Evolutionary conservation across 2,113 vertebrate species (phyloP).

Genomic region (Melanerpes formicivorus): DNA sequence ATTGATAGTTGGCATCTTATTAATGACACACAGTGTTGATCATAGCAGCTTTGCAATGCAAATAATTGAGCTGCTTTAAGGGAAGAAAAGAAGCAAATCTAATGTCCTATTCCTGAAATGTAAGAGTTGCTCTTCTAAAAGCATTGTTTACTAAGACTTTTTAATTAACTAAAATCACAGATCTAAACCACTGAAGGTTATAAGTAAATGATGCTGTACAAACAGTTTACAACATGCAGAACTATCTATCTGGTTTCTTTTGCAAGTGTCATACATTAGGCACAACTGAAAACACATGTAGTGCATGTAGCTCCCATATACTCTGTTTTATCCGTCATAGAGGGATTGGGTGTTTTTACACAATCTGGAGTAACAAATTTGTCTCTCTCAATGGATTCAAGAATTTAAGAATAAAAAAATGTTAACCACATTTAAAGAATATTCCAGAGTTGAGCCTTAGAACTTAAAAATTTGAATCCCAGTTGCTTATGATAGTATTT

Average conservation of each 20-base stretch:
- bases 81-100: not conserved
- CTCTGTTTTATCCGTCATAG: not conserved
- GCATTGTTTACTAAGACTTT: not conserved
- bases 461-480: not conserved
- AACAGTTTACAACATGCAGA: not conserved
- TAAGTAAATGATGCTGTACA: not conserved
- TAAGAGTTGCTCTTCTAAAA: not conserved
- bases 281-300: not conserved
- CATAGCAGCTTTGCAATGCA: not conserved
- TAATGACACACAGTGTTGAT: not conserved
- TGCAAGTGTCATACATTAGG: not conserved
- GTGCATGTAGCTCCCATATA: not conserved
- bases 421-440: not conserved
- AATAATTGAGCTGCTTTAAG: not conserved
- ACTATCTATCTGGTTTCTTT: not conserved
- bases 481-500: not conserved
- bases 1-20: not conserved
- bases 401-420: not conserved
- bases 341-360: fast-evolving
- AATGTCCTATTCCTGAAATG: not conserved
- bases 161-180: not conserved
- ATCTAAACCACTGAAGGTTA: not conserved
- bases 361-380: not conserved
- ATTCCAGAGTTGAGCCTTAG: not conserved
- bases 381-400: not conserved